Evolutionary conservation across 1,140 invertebrate genomes (phyloP).

Genomic region (Drosophila kurseongensis): DNA sequence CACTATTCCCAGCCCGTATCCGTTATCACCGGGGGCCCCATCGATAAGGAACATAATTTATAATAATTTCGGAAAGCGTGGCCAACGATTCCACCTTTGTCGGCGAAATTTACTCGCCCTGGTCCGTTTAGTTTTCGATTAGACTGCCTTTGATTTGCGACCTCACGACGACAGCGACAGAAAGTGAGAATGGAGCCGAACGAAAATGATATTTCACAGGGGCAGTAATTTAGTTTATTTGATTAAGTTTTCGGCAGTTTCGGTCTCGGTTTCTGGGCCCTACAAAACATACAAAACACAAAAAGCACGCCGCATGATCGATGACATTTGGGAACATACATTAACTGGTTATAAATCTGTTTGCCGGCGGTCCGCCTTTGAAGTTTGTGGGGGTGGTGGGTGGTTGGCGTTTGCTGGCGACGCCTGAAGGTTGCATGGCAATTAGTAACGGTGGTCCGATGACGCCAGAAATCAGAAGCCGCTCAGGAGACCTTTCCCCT

Average conservation of each 20-base stretch:
- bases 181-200: conserved; percentile 19
- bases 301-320: conserved; percentile 79
- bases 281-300: conserved; percentile 63
- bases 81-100: conserved; percentile 73
- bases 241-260: conserved; percentile 70
- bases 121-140: conserved; percentile 80
- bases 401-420: conserved; percentile 39
- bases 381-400: conserved; percentile 39
- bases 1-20: conserved; percentile 11
- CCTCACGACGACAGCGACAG: conserved; percentile 60
- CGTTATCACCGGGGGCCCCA: conserved; percentile 34
- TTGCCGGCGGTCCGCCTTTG: conserved; percentile 62
- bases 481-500: conserved; percentile 31
- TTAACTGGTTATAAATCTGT: conserved; percentile 82
- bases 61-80: conserved; percentile 78
- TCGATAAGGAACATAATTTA: conserved; percentile 80
- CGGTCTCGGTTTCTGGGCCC: conserved; percentile 33
- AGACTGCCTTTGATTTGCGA: conserved; percentile 81
- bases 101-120: conserved; percentile 75
- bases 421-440: conserved; percentile 80
- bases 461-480: conserved; percentile 26
- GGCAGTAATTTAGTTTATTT: conserved; percentile 76
- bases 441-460: conserved; percentile 64
- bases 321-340: conserved; percentile 74
- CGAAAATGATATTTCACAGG: conserved; percentile 70